phyloP scores from a whole-genome alignment of 2,888 invertebrate genomes.

The Sepiola atlantica region DNA sequence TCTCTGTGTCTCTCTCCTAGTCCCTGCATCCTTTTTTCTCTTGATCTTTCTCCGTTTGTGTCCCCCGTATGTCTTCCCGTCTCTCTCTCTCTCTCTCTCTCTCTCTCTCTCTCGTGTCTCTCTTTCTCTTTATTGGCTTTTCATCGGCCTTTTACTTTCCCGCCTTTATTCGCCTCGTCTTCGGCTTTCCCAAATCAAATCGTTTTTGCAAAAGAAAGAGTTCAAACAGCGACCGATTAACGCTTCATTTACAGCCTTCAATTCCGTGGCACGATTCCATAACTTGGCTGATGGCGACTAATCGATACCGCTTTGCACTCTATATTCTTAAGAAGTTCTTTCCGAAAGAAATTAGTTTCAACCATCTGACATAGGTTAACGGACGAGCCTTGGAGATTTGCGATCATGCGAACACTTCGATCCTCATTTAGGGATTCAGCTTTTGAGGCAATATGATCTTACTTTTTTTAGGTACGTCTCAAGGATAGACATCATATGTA shows the following conservation, averaged over 20 bases:
- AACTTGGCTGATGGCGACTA: not conserved
- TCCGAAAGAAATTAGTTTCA: not conserved
- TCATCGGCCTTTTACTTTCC: not conserved
- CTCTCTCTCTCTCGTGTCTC: not conserved
- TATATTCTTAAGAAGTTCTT: not conserved
- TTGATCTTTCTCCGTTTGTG: too few relatives aligned
- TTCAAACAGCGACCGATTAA: not conserved
- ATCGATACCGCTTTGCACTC: not conserved
- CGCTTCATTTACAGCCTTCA: not conserved
- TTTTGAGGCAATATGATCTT: too few relatives aligned
- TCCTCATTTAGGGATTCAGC: not conserved
- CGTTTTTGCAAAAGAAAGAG: not conserved
- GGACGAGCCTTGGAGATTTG: not conserved
- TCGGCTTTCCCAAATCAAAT: not conserved
- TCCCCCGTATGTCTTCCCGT: too few relatives aligned
- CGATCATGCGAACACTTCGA: not conserved
- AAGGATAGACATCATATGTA: too few relatives aligned
- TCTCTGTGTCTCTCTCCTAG: too few relatives aligned
- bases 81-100: too few relatives aligned
- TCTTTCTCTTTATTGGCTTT: not conserved
- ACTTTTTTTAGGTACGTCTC: too few relatives aligned
- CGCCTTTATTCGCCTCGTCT: not conserved
- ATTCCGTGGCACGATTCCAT: not conserved
- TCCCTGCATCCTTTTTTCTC: too few relatives aligned
- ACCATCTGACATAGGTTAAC: not conserved